Evolutionary conservation across 64 coral and sea anemone species (phyloP), one percentile per base, ranked within the genome.

Genomic region (Montipora foliosa): DNA sequence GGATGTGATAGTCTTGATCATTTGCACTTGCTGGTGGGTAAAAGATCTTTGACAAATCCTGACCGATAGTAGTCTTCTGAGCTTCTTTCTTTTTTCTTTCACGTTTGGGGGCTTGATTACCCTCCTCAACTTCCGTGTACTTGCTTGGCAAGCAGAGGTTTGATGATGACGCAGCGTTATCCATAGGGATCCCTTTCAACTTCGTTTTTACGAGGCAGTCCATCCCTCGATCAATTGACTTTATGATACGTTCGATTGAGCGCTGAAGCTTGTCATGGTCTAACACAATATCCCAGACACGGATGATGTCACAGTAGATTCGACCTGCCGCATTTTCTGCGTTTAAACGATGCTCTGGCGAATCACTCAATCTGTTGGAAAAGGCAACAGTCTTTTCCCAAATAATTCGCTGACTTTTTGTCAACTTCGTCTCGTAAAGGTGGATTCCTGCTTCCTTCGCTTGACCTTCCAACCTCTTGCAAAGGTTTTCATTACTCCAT

Each of bases 251-350:
- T 5, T 95, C 87, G 68, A 98, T 95, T 17, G 89, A 89, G 47
- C 86, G 93, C 20, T 98, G 79, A 75, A 98, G 79, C 25, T 84
- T 91, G 79, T 90, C 80, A 44, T 98, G 94, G 76, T 66, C 90
- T 53, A 95, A 91, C 29, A 90, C 96, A 45, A 98, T 95, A 55
- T 95, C 94, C 96, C 96, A 98, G 10, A 98, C 96, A 53, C 96
- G 94, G 84, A 98, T 98, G 53, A 98, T 98, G 24, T 98, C 96
- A 9, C 93, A 93, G 74, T 98, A 98, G 8, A 98, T 84, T 19
- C 75, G 80, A 89, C 96, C 96, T 11, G 12, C 47, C 0, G 62
- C n/a, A 74, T 29, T 92, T 37, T 47, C 84, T 22, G 15, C 75
- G 75, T 79, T 49, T 11, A 93, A 29, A 70, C 91, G 76, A 45